phyloP scores from a whole-genome alignment of 2,888 invertebrate species.

The Tipula unca region DNA sequence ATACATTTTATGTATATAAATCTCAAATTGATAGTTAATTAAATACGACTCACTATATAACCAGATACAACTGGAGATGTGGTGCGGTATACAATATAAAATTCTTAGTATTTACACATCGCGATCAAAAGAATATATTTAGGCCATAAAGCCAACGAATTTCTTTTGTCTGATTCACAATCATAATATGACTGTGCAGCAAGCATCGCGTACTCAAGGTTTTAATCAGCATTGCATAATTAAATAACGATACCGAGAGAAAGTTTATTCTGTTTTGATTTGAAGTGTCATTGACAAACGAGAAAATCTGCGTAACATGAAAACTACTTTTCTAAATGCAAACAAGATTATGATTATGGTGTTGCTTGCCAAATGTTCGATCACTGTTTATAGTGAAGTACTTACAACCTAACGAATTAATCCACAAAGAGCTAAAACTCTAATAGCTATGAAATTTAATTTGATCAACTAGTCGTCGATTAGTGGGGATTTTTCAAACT shows the following conservation, averaged over 20 bases:
- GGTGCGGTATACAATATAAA: neutral
- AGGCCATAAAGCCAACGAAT: neutral
- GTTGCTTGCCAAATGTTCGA: neutral
- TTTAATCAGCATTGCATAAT: neutral
- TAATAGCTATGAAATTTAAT: no score
- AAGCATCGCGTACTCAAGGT: neutral
- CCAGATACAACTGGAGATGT: neutral
- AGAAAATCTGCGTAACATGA: neutral
- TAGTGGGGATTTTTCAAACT: neutral
- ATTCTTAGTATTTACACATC: neutral
- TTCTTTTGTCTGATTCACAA: neutral
- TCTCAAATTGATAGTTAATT: neutral
- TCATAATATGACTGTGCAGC: neutral
- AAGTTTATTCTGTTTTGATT: neutral
- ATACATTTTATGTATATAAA: neutral
- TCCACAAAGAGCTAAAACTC: neutral
- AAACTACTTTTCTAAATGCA: neutral
- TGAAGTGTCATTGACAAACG: neutral
- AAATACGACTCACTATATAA: neutral
- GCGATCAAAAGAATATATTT: neutral
- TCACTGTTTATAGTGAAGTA: neutral
- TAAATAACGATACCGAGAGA: neutral
- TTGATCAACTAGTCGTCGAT: neutral
- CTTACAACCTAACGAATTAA: neutral
- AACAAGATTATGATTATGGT: neutral